Base-by-base conservation (phyloP, 2,113 vertebrate genomes). In the Rhizomys pruinosus region DNA sequence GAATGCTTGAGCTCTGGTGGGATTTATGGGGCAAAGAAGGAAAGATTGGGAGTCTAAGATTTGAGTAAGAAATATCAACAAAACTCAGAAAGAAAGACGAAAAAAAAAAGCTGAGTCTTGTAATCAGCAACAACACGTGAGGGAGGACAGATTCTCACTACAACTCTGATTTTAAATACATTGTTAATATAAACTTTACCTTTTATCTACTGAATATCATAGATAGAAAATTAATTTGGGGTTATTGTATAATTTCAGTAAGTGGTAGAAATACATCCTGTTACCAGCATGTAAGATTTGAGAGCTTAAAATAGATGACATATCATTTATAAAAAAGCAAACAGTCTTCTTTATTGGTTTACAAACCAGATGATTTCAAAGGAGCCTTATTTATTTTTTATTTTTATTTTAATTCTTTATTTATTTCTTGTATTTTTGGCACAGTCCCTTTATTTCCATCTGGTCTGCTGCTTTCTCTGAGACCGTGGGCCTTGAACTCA, bases 191-290 rank as follows among this genome's bases (percentile, higher is more conserved):
- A 59, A 39, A 90, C 95, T 8, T 68, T 89, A 68, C 17, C 10
- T 89, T 82, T 72, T 64, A 55, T 44, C 42, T 79, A 17, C 0
- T 29, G n/a, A 69, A 3, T 81, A 81, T 66, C 0, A 59, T 57
- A 66, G 23, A 17, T 4, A 59, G 32, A 91, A 91, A 92, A 69
- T 81, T 63, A 77, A 73, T 7, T 64, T 92, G 84, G 25, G 34
- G 79, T 68, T 52, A 76, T 23, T 76, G 23, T 87, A 57, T 66
- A 84, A 84, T 91, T 92, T 94, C 27, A 4, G 32, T 79, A 86
- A 91, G 10, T 91, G 73, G 68, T 66, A 80, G 20, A 76, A 93
- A 68, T 86, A 74, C 78, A 59, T 7, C 72, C 1, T 2, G 85
- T 63, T 89, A 20, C 69, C 74, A 86, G 7, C 17, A n/a, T n/a